Conservation (phyloP, 2,113 vertebrate genomes). For the Anguilla rostrata region DNA sequence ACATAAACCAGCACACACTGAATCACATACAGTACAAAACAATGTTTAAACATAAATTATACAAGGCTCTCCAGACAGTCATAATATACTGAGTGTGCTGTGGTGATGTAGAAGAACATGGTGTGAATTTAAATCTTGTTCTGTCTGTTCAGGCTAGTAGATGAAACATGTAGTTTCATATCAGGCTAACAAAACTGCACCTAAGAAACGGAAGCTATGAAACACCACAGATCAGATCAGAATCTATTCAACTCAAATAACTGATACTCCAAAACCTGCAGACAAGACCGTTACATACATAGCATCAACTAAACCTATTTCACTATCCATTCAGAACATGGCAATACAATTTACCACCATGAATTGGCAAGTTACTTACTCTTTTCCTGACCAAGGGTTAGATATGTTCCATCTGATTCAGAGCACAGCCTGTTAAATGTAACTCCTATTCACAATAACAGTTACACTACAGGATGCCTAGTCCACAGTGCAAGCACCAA, state of each 20-base stretch:
- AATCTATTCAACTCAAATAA: no score
- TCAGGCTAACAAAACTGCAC: not conserved
- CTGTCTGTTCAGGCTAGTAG: not conserved
- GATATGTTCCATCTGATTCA: not conserved
- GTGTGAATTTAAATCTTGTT: not conserved
- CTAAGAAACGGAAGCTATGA: not conserved
- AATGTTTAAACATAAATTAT: not conserved
- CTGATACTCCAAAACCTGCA: no score
- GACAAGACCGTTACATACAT: no score
- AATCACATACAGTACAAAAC: not conserved
- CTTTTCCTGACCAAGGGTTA: not conserved
- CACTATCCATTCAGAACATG: not conserved
- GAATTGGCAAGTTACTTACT: not conserved
- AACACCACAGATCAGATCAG: not conserved
- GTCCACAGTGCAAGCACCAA: not conserved
- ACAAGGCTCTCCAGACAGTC: not conserved
- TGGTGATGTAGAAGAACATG: not conserved
- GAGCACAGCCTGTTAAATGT: not conserved
- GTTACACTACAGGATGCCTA: not conserved
- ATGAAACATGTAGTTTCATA: conserved; percentile 3
- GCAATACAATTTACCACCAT: not conserved
- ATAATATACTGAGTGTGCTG: not conserved
- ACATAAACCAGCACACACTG: not conserved
- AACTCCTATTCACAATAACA: not conserved
- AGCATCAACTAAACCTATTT: no score